phyloP scores from a whole-genome alignment of 2,113 vertebrate genomes.

The Maccullochella peelii region DNA sequence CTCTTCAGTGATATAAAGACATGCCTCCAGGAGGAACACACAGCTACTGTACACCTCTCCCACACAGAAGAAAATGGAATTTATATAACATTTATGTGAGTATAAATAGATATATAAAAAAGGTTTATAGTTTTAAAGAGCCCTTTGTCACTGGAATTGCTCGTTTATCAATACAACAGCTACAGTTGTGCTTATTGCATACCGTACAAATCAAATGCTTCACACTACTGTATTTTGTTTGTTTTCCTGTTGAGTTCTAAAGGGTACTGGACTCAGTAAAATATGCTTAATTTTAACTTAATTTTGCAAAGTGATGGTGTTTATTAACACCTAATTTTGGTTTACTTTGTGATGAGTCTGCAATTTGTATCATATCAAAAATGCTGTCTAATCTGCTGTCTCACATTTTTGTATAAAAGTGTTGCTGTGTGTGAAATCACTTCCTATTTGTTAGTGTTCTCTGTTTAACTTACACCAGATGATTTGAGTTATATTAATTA shows the following conservation, averaged over 20 bases:
- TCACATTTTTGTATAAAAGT: neutral
- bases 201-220: constrained; percentile 12
- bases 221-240: neutral
- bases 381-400: neutral
- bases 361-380: neutral
- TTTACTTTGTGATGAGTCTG: neutral
- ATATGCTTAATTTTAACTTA: neutral
- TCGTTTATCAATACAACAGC: constrained; percentile 39
- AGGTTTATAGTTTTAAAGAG: constrained; percentile 41
- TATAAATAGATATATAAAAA: constrained; percentile 52
- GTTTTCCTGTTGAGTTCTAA: neutral
- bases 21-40: constrained; percentile 54
- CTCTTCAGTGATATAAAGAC: constrained; percentile 65
- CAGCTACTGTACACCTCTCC: constrained; percentile 39
- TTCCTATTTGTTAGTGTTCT: neutral
- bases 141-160: constrained; percentile 23
- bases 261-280: neutral
- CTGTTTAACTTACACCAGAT: neutral
- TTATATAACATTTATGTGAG: constrained; percentile 65
- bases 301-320: neutral
- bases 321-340: neutral
- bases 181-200: neutral
- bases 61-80: constrained; percentile 31
- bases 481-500: neutral
- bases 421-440: neutral